These are phyloP conservation scores for Elmis aenea DNA, from an alignment of 2,888 invertebrate species.

Conservation along the genomic window DNA sequence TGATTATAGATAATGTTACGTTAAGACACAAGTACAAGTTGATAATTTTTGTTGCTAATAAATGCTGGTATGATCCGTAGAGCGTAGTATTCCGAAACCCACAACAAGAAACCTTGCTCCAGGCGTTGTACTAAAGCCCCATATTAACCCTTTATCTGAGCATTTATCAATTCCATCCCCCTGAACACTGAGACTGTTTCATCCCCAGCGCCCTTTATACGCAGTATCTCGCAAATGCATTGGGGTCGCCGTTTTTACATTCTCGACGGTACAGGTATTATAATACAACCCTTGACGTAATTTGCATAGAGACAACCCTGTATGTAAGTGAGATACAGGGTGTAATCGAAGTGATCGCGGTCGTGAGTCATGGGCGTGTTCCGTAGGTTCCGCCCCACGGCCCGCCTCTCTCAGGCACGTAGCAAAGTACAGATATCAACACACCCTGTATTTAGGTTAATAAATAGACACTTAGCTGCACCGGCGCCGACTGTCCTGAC, in stretches of 20 bases:
- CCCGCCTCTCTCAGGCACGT: constrained; percentile 35
- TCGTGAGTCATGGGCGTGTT: constrained; percentile 43
- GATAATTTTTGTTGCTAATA: too few relatives aligned
- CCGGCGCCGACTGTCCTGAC: constrained; percentile 41
- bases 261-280: too few relatives aligned
- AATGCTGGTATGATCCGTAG: too few relatives aligned
- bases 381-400: constrained; percentile 35
- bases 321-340: constrained; percentile 11
- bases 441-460: constrained; percentile 46
- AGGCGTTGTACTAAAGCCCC: constrained; percentile 13
- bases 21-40: too few relatives aligned
- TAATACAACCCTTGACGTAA: too few relatives aligned
- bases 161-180: constrained; percentile 22
- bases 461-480: constrained; percentile 44
- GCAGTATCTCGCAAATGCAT: too few relatives aligned
- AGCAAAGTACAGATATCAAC: constrained; percentile 31
- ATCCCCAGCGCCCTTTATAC: constrained; percentile 6
- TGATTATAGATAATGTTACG: too few relatives aligned
- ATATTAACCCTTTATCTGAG: constrained; percentile 22
- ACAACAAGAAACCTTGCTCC: too few relatives aligned
- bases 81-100: too few relatives aligned
- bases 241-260: too few relatives aligned
- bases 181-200: constrained; percentile 6
- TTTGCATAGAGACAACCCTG: constrained; percentile 23
- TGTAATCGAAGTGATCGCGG: constrained; percentile 25